Percentiles rank a stretch among this genome's conserved stretches.
These are phyloP conservation scores for Euphydryas editha DNA, from an alignment of 2,888 invertebrate species.

Conservation along the genomic window DNA sequence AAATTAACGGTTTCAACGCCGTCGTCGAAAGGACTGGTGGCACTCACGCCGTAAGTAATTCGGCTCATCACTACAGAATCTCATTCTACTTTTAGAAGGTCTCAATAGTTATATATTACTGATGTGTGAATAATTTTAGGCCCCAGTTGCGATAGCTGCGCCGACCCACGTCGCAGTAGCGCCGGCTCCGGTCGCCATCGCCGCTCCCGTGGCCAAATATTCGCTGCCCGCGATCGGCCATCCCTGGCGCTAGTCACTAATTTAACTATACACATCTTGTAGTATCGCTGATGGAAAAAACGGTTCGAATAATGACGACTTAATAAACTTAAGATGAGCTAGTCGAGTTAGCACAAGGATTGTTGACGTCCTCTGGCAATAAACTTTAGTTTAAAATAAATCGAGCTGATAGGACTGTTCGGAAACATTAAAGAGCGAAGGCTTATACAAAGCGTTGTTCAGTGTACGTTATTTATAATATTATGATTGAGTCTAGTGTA, in stretches of 20 bases:
- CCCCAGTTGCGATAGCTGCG: conserved; percentile 48
- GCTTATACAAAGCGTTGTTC: conserved; percentile 32
- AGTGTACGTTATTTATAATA: conserved; percentile 23
- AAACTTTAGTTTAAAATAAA: conserved; percentile 28
- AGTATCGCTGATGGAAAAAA: conserved; percentile 51
- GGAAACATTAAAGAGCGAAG: conserved; percentile 22
- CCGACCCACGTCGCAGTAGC: conserved; percentile 57
- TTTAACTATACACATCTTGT: conserved; percentile 43
- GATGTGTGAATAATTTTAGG: conserved; percentile 38
- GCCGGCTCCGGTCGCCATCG: conserved; percentile 62
- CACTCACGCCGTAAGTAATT: conserved; percentile 66
- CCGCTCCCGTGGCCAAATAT: conserved; percentile 64
- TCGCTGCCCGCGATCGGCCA: conserved; percentile 59
- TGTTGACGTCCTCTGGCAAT: conserved; percentile 24
- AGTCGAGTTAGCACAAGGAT: conserved; percentile 25
- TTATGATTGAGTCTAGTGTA: conserved; percentile 15
- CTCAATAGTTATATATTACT: background rate
- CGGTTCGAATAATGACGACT: conserved; percentile 14
- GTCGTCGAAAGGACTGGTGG: conserved; percentile 79
- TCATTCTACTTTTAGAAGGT: background rate
- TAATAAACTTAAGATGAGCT: conserved; percentile 25
- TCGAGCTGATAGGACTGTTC: conserved; percentile 25
- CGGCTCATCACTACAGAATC: background rate
- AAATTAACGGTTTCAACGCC: conserved; percentile 80
- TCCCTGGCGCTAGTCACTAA: conserved; percentile 68